Evolutionary conservation across 92 coral and sea anemone species (phyloP).

Genomic region (Epizoanthus ramosus): DNA sequence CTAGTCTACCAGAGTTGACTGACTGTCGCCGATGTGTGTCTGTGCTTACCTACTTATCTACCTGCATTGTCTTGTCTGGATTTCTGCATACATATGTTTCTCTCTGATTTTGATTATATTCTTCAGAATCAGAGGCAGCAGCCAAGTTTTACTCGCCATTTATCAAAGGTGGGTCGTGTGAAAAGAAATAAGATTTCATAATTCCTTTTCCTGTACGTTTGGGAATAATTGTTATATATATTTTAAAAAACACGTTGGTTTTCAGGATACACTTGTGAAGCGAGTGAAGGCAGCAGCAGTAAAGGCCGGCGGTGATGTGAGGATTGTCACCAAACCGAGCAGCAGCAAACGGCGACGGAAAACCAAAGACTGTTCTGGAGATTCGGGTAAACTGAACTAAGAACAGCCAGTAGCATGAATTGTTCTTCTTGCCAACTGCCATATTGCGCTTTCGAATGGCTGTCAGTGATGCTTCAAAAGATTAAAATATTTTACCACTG

Average conservation of each 20-base stretch:
- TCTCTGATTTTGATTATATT: background rate
- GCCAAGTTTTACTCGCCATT: conserved; percentile 66
- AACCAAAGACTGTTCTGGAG: background rate
- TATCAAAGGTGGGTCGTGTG: conserved; percentile 64
- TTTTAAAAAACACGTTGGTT: background rate
- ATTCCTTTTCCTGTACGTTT: too few species aligned
- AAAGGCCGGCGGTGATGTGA: conserved; percentile 68
- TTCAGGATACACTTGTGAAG: conserved; percentile 57
- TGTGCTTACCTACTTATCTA: background rate
- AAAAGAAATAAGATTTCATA: background rate
- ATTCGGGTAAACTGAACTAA: background rate
- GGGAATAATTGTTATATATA: too few species aligned
- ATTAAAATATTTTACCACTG: too few species aligned
- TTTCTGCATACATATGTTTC: background rate
- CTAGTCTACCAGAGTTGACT: background rate
- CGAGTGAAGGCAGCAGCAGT: conserved; percentile 59
- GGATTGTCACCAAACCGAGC: conserved; percentile 61
- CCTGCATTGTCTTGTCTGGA: background rate
- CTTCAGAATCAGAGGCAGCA: conserved; percentile 43
- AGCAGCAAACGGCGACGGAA: conserved; percentile 15
- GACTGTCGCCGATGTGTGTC: background rate
- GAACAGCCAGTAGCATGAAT: too few species aligned
- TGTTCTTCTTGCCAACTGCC: too few species aligned
- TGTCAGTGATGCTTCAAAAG: too few species aligned
- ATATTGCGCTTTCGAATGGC: too few species aligned